phyloP scores from a whole-genome alignment of 2,797 vertebrate species.

The Phrynocephalus guinanensis region DNA sequence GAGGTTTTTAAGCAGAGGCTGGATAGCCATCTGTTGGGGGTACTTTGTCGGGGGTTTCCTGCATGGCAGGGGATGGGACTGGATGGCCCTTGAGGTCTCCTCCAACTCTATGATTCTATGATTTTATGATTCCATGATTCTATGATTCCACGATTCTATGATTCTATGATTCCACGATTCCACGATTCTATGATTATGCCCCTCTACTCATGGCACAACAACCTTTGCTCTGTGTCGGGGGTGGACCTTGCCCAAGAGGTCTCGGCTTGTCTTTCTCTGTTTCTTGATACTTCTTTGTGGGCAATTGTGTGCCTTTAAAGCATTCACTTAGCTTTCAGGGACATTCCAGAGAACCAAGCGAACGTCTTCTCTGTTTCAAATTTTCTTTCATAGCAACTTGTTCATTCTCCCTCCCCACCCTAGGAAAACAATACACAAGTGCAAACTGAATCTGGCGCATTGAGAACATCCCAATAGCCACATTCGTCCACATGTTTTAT shows the following conservation, averaged over 20 bases:
- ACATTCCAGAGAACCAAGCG: neutral
- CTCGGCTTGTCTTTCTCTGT: constrained; percentile 42
- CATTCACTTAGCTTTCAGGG: constrained; percentile 43
- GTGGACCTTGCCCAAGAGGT: constrained; percentile 38
- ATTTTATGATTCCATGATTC: no score
- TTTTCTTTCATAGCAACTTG: constrained; percentile 54
- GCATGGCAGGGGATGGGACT: no score
- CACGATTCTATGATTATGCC: neutral
- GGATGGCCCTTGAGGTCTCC: no score
- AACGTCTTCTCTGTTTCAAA: neutral
- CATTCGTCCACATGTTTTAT: constrained; percentile 28
- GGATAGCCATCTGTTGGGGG: no score
- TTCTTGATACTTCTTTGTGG: constrained; percentile 36
- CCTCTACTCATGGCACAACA: neutral
- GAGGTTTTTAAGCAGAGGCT: no score
- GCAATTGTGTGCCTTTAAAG: constrained; percentile 23
- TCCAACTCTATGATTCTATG: no score
- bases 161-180: no score
- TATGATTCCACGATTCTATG: no score
- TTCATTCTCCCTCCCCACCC: constrained; percentile 40
- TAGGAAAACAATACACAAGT: constrained; percentile 53
- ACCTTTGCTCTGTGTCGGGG: constrained; percentile 44
- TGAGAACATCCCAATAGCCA: constrained; percentile 58
- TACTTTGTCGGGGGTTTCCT: no score
- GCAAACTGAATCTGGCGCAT: constrained; percentile 56